A percentile compares a stretch with the other conserved stretches of the same genome.
These are phyloP conservation scores for Alfaro cultratus DNA, from an alignment of 2,797 vertebrate species.

Conservation along the genomic window DNA sequence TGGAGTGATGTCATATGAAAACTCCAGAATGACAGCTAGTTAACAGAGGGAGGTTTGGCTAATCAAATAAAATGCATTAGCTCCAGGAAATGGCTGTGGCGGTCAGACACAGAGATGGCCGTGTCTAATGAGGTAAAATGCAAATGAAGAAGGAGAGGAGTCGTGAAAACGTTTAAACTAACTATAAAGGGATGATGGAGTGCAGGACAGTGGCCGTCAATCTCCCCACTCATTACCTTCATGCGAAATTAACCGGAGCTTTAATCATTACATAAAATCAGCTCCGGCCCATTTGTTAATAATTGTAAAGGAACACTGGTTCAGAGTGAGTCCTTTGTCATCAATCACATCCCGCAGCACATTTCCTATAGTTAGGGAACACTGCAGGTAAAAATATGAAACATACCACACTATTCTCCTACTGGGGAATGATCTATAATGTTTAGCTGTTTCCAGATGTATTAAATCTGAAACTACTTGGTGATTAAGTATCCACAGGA, in stretches of 20 bases:
- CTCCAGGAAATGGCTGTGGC: conserved; percentile 73
- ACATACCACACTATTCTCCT: conserved; percentile 69
- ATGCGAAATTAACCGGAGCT: conserved; percentile 80
- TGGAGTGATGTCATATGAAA: conserved; percentile 78
- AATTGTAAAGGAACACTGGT: conserved; percentile 73
- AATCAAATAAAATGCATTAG: conserved; percentile 82
- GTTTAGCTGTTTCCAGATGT: conserved; percentile 77
- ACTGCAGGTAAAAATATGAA: conserved; percentile 70
- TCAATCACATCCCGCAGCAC: conserved; percentile 70
- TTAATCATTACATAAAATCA: conserved; percentile 83
- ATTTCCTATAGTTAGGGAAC: conserved; percentile 69
- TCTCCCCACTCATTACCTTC: conserved; percentile 83
- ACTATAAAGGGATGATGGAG: conserved; percentile 84
- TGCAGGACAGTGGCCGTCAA: conserved; percentile 77
- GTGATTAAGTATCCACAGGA: conserved; percentile 75
- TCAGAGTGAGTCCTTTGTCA: conserved; percentile 74
- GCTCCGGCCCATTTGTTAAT: conserved; percentile 76
- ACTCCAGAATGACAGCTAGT: conserved; percentile 69
- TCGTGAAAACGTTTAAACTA: conserved; percentile 76
- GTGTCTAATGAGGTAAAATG: conserved; percentile 81
- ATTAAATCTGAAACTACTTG: conserved; percentile 74
- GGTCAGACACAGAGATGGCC: conserved; percentile 72
- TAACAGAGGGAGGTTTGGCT: conserved; percentile 73
- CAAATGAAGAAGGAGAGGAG: conserved; percentile 80
- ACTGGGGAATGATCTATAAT: conserved; percentile 74